Evolutionary conservation across 2,797 vertebrate species (phyloP).

Genomic region (Coreius guichenoti): DNA sequence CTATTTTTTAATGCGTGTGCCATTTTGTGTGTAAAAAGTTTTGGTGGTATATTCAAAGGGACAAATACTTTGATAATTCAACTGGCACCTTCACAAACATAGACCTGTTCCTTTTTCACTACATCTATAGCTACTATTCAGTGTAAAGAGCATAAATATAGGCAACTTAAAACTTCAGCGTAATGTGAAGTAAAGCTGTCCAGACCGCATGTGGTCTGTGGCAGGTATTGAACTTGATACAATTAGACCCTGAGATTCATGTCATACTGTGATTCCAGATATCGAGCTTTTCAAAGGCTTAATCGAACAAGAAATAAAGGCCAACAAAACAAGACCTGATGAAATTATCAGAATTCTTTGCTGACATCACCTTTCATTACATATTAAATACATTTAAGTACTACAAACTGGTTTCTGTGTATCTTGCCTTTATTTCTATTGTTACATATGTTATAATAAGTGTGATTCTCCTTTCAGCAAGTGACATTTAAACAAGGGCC

Average conservation of each 20-base stretch:
- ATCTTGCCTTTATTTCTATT: not conserved
- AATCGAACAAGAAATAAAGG: not conserved
- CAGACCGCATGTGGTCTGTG: slow-evolving; percentile 9
- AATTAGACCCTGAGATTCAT: not conserved
- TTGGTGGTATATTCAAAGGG: not conserved
- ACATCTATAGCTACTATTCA: not conserved
- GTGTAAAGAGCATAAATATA: not conserved
- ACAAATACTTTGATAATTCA: not conserved
- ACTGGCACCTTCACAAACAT: not conserved
- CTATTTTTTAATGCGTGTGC: not conserved
- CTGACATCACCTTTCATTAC: not conserved
- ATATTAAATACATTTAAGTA: slow-evolving; percentile 4
- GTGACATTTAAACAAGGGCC: not conserved
- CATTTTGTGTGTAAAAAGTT: not conserved
- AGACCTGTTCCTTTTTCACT: not conserved
- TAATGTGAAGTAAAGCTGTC: not conserved
- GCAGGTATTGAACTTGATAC: not conserved
- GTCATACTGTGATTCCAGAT: slow-evolving; percentile 10
- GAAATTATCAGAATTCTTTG: not conserved
- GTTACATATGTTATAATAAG: not conserved
- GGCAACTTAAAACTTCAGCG: not conserved
- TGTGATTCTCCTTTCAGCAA: not conserved
- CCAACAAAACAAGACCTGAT: not conserved
- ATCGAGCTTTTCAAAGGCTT: not conserved
- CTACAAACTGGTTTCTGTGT: not conserved